Evolutionary conservation across 2,888 invertebrate genomes (phyloP).

Genomic region (Chrysopilus asiliformis): DNA sequence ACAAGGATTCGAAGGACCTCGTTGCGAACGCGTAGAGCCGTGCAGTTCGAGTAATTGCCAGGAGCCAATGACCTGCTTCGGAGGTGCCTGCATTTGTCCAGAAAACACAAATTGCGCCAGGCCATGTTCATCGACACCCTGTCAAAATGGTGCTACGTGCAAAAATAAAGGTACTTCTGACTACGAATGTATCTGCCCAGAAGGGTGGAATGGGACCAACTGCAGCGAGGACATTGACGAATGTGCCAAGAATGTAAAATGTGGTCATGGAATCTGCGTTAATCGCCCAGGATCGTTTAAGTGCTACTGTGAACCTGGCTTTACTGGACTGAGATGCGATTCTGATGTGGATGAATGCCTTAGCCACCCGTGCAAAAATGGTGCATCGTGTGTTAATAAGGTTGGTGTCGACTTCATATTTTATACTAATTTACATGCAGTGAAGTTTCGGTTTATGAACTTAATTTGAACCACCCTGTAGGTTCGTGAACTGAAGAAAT

Average conservation of each 20-base stretch:
- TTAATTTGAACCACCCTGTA: too few relatives aligned
- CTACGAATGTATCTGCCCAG: constrained; percentile 45
- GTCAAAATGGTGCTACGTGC: constrained; percentile 52
- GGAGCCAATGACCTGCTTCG: constrained; percentile 32
- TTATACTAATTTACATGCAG: too few relatives aligned
- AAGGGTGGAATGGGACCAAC: constrained; percentile 44
- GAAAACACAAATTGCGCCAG: constrained; percentile 38
- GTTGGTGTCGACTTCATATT: too few relatives aligned
- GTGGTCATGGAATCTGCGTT: constrained; percentile 71
- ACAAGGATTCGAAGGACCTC: constrained; percentile 29
- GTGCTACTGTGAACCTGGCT: constrained; percentile 81
- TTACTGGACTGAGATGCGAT: constrained; percentile 71
- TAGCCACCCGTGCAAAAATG: constrained; percentile 69
- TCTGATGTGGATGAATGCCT: constrained; percentile 80
- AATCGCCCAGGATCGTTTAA: constrained; percentile 64
- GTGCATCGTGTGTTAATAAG: constrained; percentile 67
- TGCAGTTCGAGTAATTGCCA: constrained; percentile 29
- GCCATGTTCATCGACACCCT: constrained; percentile 44
- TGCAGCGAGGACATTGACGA: constrained; percentile 62
- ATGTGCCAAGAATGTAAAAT: constrained; percentile 43
- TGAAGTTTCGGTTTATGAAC: too few relatives aligned
- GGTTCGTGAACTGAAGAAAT: too few relatives aligned
- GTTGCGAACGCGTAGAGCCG: constrained; percentile 30
- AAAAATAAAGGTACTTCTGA: constrained; percentile 42
- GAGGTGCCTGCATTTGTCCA: constrained; percentile 32